Conservation (phyloP, 2,113 vertebrate genomes). For the Cebidichthys violaceus region DNA sequence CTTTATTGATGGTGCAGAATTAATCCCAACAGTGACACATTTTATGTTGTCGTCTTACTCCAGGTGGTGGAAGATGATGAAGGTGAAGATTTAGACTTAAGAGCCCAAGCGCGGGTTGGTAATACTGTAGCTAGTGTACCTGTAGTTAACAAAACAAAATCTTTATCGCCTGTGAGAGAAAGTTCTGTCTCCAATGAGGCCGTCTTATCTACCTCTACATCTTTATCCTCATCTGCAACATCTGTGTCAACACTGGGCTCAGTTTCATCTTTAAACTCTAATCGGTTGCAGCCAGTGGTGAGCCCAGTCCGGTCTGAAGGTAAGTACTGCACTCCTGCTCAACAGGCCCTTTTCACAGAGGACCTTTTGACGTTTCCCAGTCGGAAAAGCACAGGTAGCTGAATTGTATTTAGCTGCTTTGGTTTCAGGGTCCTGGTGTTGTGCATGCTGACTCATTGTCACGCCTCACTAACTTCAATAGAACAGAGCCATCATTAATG, state of each 20-base stretch:
- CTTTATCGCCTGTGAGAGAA: constrained; percentile 53
- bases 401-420: not conserved
- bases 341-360: not conserved
- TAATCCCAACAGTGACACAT: not conserved
- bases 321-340: constrained; percentile 51
- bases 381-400: not conserved
- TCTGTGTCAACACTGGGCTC: constrained; percentile 54
- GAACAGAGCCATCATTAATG: not conserved
- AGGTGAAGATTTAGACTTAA: constrained; percentile 78
- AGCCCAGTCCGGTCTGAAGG: constrained; percentile 66
- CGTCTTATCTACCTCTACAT: constrained; percentile 58
- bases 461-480: not conserved
- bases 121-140: constrained; percentile 41
- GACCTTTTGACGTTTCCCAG: not conserved
- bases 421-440: not conserved
- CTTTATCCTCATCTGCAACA: constrained; percentile 44
- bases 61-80: constrained; percentile 81
- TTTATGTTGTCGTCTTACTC: constrained; percentile 5
- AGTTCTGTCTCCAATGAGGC: constrained; percentile 48
- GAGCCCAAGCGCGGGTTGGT: constrained; percentile 67
- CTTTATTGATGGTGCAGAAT: not conserved
- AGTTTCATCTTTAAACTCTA: constrained; percentile 44
- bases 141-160: constrained; percentile 63
- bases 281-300: constrained; percentile 46
- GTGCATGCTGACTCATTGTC: not conserved